Percentiles rank a stretch among this genome's conserved stretches.
Conservation (phyloP, 2,113 vertebrate genomes). For the Paratilapia polleni region DNA sequence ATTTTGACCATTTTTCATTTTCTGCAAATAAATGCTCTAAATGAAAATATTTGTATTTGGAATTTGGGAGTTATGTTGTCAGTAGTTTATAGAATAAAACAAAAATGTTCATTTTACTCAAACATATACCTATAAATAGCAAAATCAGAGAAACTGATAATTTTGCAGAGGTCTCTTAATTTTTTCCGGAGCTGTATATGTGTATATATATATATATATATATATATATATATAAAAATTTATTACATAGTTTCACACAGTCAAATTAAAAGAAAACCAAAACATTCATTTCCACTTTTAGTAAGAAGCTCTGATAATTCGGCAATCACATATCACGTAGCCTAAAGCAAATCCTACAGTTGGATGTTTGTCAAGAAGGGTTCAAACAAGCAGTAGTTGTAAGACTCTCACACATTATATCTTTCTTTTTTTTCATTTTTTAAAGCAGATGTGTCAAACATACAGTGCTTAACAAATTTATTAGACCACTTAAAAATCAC, state of each 20-base stretch:
- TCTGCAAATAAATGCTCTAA: too few relatives aligned
- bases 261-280: neutral
- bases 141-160: too few relatives aligned
- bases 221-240: constrained; percentile 4
- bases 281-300: neutral
- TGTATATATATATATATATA: neutral
- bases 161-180: too few relatives aligned
- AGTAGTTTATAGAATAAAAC: too few relatives aligned
- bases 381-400: neutral
- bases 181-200: too few relatives aligned
- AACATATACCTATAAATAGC: too few relatives aligned
- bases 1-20: too few relatives aligned
- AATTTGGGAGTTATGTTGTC: too few relatives aligned
- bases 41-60: too few relatives aligned
- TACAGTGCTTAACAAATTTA: too few relatives aligned
- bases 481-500: too few relatives aligned
- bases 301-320: neutral
- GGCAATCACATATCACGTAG: neutral
- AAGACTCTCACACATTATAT: neutral
- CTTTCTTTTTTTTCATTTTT: neutral
- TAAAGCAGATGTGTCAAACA: neutral
- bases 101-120: too few relatives aligned
- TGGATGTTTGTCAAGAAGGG: neutral
- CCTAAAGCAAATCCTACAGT: neutral
- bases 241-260: neutral